A percentile compares a stretch with the other conserved stretches of the same genome.
phyloP scores from a whole-genome alignment of 2,888 invertebrate genomes.

The Apantesis nais region DNA sequence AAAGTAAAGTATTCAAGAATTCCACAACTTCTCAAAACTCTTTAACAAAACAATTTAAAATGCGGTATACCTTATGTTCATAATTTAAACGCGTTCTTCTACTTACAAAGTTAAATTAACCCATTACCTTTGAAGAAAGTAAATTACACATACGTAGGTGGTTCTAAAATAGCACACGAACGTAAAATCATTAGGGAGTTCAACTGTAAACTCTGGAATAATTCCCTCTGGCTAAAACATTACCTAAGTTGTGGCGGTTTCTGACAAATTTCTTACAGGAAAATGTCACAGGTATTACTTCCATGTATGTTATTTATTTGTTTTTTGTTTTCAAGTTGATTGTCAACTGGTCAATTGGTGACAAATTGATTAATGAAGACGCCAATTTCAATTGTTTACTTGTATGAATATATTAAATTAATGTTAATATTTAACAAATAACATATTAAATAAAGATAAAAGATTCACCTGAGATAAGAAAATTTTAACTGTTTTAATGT shows the following conservation, averaged over 20 bases:
- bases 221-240: conserved; percentile 23
- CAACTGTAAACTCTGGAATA: conserved; percentile 13
- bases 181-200: conserved; percentile 10
- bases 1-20: not conserved
- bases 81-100: not conserved
- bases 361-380: not conserved
- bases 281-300: conserved; percentile 15
- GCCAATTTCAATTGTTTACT: too few relatives aligned
- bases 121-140: conserved; percentile 10
- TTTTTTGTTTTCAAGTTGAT: not conserved
- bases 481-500: too few relatives aligned
- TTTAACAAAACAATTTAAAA: not conserved
- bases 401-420: too few relatives aligned
- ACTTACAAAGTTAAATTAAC: conserved; percentile 10
- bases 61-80: not conserved
- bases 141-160: conserved; percentile 9
- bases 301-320: not conserved
- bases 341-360: too few relatives aligned
- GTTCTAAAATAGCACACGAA: conserved; percentile 6
- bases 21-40: not conserved
- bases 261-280: conserved; percentile 18
- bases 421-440: too few relatives aligned
- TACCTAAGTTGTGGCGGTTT: conserved; percentile 14
- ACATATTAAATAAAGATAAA: too few relatives aligned
- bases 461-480: too few relatives aligned